Conservation (phyloP, 1,140 invertebrate species). For the Battus philenor region DNA sequence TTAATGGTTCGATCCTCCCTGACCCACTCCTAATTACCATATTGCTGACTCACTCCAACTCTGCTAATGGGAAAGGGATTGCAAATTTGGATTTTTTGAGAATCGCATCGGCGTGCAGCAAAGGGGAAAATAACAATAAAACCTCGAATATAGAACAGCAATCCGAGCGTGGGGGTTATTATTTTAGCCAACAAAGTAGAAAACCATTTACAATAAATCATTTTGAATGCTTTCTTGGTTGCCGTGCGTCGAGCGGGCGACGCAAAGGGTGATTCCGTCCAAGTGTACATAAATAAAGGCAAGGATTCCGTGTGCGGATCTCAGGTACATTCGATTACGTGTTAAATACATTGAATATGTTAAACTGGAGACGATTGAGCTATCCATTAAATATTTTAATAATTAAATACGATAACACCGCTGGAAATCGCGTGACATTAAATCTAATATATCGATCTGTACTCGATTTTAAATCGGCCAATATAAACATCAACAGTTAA, state of each 20-base stretch:
- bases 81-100: constrained; percentile 59
- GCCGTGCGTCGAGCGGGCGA: constrained; percentile 65
- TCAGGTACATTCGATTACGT: constrained; percentile 55
- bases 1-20: constrained; percentile 35
- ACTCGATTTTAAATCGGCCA: constrained; percentile 15
- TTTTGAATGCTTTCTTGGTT: constrained; percentile 73
- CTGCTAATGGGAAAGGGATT: constrained; percentile 49
- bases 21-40: constrained; percentile 33
- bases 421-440: constrained; percentile 5
- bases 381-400: not conserved
- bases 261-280: constrained; percentile 73
- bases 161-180: constrained; percentile 62
- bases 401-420: not conserved
- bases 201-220: constrained; percentile 76
- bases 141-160: constrained; percentile 69
- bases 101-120: constrained; percentile 44
- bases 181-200: constrained; percentile 76
- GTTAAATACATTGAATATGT: constrained; percentile 38
- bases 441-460: constrained; percentile 16
- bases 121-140: constrained; percentile 68
- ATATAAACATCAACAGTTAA: constrained; percentile 11
- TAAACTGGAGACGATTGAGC: constrained; percentile 33
- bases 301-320: constrained; percentile 63
- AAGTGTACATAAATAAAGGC: constrained; percentile 73
- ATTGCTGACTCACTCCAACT: constrained; percentile 44